Evolutionary conservation across 1,140 invertebrate genomes (phyloP).

Genomic region (Phenacoccus solenopsis): DNA sequence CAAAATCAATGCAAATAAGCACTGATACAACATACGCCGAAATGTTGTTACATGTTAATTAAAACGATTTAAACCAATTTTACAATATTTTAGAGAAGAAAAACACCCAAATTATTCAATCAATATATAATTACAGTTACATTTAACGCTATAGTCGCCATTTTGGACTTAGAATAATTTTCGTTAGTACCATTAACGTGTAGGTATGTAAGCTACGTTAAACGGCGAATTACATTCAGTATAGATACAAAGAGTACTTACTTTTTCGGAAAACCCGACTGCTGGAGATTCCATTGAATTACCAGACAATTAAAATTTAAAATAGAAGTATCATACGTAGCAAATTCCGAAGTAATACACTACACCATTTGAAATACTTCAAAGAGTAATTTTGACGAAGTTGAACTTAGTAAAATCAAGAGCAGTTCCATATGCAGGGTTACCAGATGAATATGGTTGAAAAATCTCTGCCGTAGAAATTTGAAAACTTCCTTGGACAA

Average conservation of each 20-base stretch:
- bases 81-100: background rate
- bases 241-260: background rate
- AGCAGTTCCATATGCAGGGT: too few relatives aligned
- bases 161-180: conserved; percentile 14
- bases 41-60: background rate
- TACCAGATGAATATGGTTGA: too few relatives aligned
- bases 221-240: background rate
- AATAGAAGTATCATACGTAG: background rate
- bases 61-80: background rate
- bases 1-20: background rate
- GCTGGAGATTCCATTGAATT: background rate
- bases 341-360: background rate
- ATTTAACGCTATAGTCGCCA: conserved; percentile 5
- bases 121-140: background rate
- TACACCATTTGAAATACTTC: too few relatives aligned
- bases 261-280: background rate
- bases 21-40: background rate
- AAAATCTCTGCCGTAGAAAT: too few relatives aligned
- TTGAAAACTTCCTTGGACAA: too few relatives aligned
- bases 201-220: too few relatives aligned
- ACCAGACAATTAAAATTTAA: background rate
- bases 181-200: background rate
- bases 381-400: background rate
- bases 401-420: background rate
- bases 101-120: background rate